A percentile compares a stretch with the other conserved stretches of the same genome.
phyloP scores from a whole-genome alignment of 1,140 invertebrate species.

The Sinella curviseta region DNA sequence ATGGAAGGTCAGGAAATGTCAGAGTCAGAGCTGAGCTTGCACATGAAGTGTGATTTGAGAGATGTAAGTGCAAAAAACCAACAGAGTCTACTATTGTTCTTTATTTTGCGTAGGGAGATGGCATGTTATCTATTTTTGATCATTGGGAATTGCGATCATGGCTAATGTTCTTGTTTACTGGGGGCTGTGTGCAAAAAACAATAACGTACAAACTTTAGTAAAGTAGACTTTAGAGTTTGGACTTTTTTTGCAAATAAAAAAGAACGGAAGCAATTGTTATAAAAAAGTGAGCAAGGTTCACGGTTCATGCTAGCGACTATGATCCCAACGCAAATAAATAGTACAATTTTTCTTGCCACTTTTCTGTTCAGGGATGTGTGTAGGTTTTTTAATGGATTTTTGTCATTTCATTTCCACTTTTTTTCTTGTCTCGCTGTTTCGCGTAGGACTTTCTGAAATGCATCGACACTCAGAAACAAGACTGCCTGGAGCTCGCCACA shows the following conservation, averaged over 20 bases:
- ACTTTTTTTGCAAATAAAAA: no score
- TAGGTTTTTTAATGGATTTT: background rate
- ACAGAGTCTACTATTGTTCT: background rate
- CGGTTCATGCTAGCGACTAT: no score
- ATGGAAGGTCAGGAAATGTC: background rate
- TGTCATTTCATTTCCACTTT: no score
- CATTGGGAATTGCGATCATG: background rate
- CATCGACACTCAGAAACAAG: conserved; percentile 32
- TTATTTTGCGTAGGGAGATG: background rate
- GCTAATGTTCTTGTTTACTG: background rate
- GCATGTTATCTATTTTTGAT: background rate
- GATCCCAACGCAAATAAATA: background rate
- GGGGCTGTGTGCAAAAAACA: background rate
- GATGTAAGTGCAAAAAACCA: no score
- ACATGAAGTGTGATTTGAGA: conserved; percentile 8
- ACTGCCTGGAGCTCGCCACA: conserved; percentile 27
- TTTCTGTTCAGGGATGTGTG: background rate
- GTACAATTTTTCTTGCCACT: background rate
- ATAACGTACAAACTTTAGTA: no score
- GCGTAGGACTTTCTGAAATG: conserved; percentile 41
- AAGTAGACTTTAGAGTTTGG: no score
- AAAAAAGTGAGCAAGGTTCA: no score
- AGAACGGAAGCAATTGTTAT: background rate
- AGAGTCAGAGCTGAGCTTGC: background rate
- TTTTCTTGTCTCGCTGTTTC: no score